Evolutionary conservation across 2,888 invertebrate genomes (phyloP), one percentile per base, ranked within the genome.

Genomic region (Octonoba sinensis): DNA sequence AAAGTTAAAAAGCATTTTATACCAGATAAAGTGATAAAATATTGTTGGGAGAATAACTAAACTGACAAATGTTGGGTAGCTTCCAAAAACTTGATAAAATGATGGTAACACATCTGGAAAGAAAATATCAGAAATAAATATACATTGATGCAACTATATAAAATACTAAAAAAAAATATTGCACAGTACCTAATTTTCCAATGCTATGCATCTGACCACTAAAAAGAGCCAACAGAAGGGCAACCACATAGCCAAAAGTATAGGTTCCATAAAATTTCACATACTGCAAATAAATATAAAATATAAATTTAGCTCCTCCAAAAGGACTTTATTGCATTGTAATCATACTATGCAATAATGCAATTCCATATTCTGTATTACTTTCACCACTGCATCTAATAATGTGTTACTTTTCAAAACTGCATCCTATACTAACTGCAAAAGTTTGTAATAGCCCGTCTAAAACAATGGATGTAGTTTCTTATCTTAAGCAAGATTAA

Each of bases 231-330:
- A 82, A 67, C 12, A 72, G 12, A 18, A 77, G 22, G 22, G 76
- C 62, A 62, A 76, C 72, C n/a, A 62, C 36, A 71, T 82, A 82
- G 16, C 76, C 72, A 16, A 66, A 20, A 1, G 71, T 46, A 44
- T 72, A 67, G 13, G 54, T 22, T 67, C 62, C 82, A 82, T 82
- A 69, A 66, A 76, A 82, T 47, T 82, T 82, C 8, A 77, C 44
- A 22, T 77, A 82, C 82, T 82, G 47, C 8, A 67, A 78, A 6
- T 2, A 51, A 59, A 69, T 12, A 62, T 20, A 60, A 67, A 67
- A 12, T 57, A 20, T 60, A 72, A n/a, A 18, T 24, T 16, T 22
- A 12, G 22, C 20, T 0, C 22, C 24, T 24, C 12, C 24, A 59
- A 54, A 57, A 44, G 0, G 6, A 54, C 11, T 15, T 47, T 47